These are phyloP conservation scores for Callyntrura sp. DNA, from an alignment of 2,888 invertebrate genomes.

Conservation along the genomic window DNA sequence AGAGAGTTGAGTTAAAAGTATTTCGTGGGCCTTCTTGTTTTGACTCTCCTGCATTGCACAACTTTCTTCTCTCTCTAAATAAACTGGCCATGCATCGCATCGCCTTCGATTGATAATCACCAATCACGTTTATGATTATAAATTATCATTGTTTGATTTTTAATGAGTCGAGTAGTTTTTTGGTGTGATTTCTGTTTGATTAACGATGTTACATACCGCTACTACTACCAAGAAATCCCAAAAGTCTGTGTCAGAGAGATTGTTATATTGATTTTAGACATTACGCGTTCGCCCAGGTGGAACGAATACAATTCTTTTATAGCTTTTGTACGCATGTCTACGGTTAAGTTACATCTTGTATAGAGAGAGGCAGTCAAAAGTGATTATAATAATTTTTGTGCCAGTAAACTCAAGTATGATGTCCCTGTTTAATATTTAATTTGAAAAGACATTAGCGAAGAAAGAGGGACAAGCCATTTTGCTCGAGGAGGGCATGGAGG, in stretches of 20 bases:
- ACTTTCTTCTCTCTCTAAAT: constrained; percentile 33
- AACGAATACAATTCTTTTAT: background rate
- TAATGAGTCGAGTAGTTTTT: constrained; percentile 24
- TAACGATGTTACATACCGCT: constrained; percentile 27
- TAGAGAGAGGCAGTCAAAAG: background rate
- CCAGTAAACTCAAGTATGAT: background rate
- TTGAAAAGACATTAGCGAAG: constrained; percentile 18
- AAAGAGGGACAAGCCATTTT: constrained; percentile 20
- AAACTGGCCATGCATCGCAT: constrained; percentile 19
- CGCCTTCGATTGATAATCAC: background rate
- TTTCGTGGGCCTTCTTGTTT: background rate
- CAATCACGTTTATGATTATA: constrained; percentile 28
- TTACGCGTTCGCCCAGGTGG: constrained; percentile 6
- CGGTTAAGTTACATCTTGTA: background rate
- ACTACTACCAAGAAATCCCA: background rate
- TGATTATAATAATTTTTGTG: constrained; percentile 10
- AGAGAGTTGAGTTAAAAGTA: too few relatives aligned
- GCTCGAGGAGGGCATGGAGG: background rate
- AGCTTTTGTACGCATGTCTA: background rate
- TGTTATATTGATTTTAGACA: constrained; percentile 18
- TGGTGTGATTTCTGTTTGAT: constrained; percentile 57
- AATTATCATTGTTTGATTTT: constrained; percentile 40
- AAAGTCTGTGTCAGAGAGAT: background rate
- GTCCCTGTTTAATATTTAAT: constrained; percentile 37
- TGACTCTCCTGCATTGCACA: constrained; percentile 19